phyloP scores from a whole-genome alignment of 2,113 vertebrate species.

The Gobiocypris rarus region DNA sequence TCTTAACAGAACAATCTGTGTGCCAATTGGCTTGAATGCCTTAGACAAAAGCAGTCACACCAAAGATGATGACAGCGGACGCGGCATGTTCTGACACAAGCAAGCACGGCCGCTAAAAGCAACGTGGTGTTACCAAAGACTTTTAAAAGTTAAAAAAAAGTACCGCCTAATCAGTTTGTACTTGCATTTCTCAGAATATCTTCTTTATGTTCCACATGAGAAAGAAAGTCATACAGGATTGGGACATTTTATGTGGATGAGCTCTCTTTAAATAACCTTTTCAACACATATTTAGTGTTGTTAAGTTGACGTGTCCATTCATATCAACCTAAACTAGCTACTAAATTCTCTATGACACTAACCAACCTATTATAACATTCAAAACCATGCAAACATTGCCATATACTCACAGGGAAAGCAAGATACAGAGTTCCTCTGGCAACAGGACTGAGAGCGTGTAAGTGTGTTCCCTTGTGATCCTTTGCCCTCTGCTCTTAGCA shows the following conservation, averaged over 20 bases:
- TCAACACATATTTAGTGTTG: neutral
- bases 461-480: constrained; percentile 53
- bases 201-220: neutral
- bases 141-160: neutral
- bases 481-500: constrained; percentile 62
- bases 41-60: constrained; percentile 45
- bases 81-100: neutral
- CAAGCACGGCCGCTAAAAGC: constrained; percentile 29
- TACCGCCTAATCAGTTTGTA: neutral
- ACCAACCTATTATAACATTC: neutral
- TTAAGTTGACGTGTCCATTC: neutral
- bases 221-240: neutral
- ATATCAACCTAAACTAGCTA: neutral
- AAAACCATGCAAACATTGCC: constrained; percentile 49
- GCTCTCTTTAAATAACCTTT: neutral
- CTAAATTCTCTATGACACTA: neutral
- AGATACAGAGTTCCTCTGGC: constrained; percentile 68
- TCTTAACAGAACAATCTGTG: constrained; percentile 64
- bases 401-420: constrained; percentile 50
- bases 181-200: neutral
- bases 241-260: neutral
- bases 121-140: neutral
- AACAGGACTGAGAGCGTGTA: constrained; percentile 52
- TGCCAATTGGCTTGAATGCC: constrained; percentile 16
- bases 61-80: constrained; percentile 15